phyloP scores from a whole-genome alignment of 2,888 invertebrate genomes.

The Lumbricus terrestris region DNA sequence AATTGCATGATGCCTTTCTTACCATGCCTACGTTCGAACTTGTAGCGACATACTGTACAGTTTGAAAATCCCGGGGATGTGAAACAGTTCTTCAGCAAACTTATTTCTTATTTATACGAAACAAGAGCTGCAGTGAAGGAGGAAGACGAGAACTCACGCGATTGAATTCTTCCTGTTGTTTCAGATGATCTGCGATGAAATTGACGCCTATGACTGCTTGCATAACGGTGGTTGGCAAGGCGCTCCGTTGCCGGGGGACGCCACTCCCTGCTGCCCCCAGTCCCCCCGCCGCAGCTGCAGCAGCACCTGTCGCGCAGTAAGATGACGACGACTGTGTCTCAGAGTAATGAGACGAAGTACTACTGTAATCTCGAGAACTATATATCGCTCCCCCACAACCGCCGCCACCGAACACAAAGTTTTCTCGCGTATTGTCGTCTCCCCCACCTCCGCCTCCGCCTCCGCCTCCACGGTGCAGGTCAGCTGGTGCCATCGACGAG shows the following conservation, averaged over 20 bases:
- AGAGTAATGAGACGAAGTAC: neutral
- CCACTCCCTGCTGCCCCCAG: neutral
- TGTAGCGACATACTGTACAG: too few relatives aligned
- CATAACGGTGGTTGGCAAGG: constrained; percentile 35
- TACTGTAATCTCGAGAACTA: neutral
- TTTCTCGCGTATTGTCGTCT: neutral
- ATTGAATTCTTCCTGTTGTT: constrained; percentile 42
- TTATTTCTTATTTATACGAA: too few relatives aligned
- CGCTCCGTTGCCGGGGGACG: neutral
- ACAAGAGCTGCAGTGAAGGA: too few relatives aligned
- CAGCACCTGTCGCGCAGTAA: neutral
- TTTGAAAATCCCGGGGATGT: too few relatives aligned
- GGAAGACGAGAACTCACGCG: constrained; percentile 29
- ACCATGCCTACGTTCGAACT: too few relatives aligned
- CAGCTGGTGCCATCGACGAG: neutral
- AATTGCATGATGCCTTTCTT: too few relatives aligned
- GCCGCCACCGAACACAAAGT: neutral
- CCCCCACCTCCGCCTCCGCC: neutral
- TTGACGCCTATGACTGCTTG: constrained; percentile 43
- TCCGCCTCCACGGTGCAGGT: neutral
- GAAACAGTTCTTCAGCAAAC: too few relatives aligned
- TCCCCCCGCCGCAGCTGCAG: neutral
- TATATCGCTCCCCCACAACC: neutral
- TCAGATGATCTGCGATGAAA: constrained; percentile 42
- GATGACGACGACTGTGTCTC: neutral